A percentile compares a stretch with the other conserved stretches of the same genome.
These are phyloP conservation scores for Norana najaformis DNA, from an alignment of 2,888 invertebrate species.

Conservation along the genomic window DNA sequence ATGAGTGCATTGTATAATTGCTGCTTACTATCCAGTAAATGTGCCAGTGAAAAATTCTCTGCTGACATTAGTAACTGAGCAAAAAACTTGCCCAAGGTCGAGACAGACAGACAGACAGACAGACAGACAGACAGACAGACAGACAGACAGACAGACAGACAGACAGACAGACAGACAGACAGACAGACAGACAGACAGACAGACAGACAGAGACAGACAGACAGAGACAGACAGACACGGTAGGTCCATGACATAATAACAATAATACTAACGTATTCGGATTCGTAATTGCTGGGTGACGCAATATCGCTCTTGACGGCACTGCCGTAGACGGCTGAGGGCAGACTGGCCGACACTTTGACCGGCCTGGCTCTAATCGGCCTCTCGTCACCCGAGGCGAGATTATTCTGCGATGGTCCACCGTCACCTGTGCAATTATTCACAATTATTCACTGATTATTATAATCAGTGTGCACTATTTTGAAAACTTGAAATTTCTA, in stretches of 20 bases:
- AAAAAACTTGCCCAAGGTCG: neutral
- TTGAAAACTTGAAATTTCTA: no score
- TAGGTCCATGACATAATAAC: no score
- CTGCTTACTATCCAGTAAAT: neutral
- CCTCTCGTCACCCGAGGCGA: neutral
- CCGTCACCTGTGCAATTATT: neutral
- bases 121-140: no score
- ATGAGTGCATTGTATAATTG: no score
- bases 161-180: no score
- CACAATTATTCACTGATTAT: no score
- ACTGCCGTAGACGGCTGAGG: constrained; percentile 4
- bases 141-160: no score
- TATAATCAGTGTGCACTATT: no score
- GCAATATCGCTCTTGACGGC: neutral
- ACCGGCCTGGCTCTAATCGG: neutral
- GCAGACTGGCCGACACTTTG: neutral
- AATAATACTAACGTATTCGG: neutral
- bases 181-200: neutral
- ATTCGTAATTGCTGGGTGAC: neutral
- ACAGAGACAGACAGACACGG: neutral
- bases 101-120: no score
- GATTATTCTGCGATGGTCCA: neutral
- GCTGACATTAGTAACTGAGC: neutral
- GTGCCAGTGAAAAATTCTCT: neutral
- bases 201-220: neutral